phyloP scores from a whole-genome alignment of 1,140 invertebrate genomes.

The Sitobion miscanthi region DNA sequence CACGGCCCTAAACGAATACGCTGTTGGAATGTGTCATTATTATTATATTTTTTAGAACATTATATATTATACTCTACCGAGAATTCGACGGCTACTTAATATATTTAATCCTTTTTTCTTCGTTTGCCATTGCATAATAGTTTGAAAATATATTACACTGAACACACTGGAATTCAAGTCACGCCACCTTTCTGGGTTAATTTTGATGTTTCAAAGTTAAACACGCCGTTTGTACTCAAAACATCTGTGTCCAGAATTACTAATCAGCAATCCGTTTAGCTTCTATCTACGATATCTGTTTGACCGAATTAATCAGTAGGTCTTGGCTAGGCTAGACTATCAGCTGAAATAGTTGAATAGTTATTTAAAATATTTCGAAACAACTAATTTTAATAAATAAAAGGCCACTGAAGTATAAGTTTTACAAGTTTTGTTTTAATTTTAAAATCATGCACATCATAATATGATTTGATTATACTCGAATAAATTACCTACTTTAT shows the following conservation, averaged over 20 bases:
- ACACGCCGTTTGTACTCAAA: slow-evolving; percentile 12
- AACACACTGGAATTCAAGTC: slow-evolving; percentile 25
- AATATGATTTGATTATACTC: neutral
- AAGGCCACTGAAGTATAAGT: neutral
- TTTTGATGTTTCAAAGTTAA: slow-evolving; percentile 49
- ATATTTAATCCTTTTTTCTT: neutral
- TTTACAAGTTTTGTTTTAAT: neutral
- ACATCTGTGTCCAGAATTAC: slow-evolving; percentile 28
- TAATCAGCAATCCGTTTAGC: slow-evolving; percentile 1
- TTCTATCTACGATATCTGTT: neutral
- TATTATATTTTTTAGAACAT: neutral
- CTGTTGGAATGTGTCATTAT: neutral
- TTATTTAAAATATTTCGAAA: slow-evolving; percentile 32
- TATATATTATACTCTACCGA: neutral
- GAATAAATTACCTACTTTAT: neutral
- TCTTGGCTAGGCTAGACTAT: slow-evolving; percentile 15
- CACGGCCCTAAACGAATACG: neutral
- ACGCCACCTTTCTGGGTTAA: slow-evolving; percentile 39
- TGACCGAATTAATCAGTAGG: slow-evolving; percentile 35
- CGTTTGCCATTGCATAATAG: neutral
- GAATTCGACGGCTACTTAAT: neutral
- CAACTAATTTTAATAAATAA: neutral
- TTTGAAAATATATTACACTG: neutral
- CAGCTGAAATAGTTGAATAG: neutral
- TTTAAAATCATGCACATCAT: neutral